These are phyloP conservation scores for Gastrophysa polygoni DNA, from an alignment of 2,888 invertebrate species.

Conservation along the genomic window DNA sequence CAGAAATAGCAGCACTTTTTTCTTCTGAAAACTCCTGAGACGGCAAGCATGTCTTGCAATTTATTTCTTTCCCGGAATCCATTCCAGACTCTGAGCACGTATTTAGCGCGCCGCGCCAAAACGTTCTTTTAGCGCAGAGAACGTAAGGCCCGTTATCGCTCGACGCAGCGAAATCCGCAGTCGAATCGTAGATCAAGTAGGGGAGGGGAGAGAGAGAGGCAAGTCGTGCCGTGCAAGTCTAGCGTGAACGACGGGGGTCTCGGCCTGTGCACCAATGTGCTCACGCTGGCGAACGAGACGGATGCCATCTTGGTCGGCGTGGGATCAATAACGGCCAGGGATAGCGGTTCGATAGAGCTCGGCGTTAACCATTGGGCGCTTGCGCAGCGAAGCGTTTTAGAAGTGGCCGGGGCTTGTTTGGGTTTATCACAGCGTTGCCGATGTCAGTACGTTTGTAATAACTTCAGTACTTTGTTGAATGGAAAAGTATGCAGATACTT, in stretches of 20 bases:
- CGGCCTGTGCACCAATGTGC: constrained; percentile 53
- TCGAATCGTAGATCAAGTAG: constrained; percentile 53
- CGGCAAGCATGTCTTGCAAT: constrained; percentile 55
- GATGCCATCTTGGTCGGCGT: constrained; percentile 54
- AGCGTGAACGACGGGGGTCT: constrained; percentile 48
- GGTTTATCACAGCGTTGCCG: too few species aligned
- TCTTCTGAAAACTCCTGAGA: constrained; percentile 48
- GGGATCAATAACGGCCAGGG: constrained; percentile 54
- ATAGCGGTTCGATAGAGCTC: constrained; percentile 53
- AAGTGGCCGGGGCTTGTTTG: constrained; percentile 4
- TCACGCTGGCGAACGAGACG: constrained; percentile 49
- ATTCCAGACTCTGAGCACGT: constrained; percentile 56
- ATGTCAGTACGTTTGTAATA: too few species aligned
- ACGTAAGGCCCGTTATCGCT: constrained; percentile 35
- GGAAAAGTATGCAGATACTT: too few species aligned
- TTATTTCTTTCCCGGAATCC: constrained; percentile 59
- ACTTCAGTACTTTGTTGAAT: too few species aligned
- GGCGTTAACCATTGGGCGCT: constrained; percentile 16
- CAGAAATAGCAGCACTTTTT: constrained; percentile 28
- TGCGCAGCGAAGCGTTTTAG: constrained; percentile 17
- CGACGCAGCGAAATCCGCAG: constrained; percentile 38
- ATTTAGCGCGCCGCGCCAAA: constrained; percentile 39
- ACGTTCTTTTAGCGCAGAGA: constrained; percentile 17
- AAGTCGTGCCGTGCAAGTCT: constrained; percentile 46
- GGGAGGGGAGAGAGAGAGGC: constrained; percentile 32